A percentile compares a stretch with the other conserved stretches of the same genome.
phyloP scores from a whole-genome alignment of 2,113 vertebrate genomes.

The cattle (Bos taurus) region ARS-UCD2.0 NC_037350.1:32031001-32031500 shows the following conservation, averaged over 20 bases:
- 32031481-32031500: rapidly evolving
- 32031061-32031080: not conserved
- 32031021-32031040: not conserved
- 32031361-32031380: not conserved
- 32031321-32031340: not conserved
- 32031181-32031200: not conserved
- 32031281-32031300: not conserved
- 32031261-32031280: not conserved
- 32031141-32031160: not conserved
- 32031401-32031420: rapidly evolving
- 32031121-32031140: not conserved
- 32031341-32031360: not conserved
- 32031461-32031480: not conserved
- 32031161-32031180: not conserved
- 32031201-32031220: not conserved
- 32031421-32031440: not conserved
- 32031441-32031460: not conserved
- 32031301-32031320: not conserved
- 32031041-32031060: not conserved
- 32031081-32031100: not conserved
- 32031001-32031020: not conserved
- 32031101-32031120: not conserved
- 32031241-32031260: not conserved
- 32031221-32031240: not conserved
- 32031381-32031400: not conserved